Evolutionary conservation across 2,888 invertebrate genomes (phyloP), one percentile per base, ranked within the genome.

Genomic region (Eubasilissa splendida): DNA sequence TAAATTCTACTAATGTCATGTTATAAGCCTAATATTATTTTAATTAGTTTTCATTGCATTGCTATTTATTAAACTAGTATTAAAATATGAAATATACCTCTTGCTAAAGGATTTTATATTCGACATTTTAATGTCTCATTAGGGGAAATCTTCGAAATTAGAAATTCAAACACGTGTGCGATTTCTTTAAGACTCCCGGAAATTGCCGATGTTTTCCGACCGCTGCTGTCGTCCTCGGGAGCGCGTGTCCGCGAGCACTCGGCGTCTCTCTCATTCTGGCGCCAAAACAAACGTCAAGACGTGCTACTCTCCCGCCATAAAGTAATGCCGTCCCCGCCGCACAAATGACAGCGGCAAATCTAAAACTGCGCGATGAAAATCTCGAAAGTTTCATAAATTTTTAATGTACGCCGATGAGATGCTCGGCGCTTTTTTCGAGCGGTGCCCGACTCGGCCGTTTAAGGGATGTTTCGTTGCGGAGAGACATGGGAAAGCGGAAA

Each of bases 221-320:
- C 33, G 56, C 71, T 11, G 33, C 56, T 12, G 71, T 56, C 71
- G 50, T 9, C 58, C n/a, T 58, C 58, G 58, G 22, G 74, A 74
- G 22, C 58, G 58, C 14, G 42, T 22, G 56, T 66, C 77, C 68
- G 71, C n/a, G 70, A 60, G 66, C 76, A 77, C 33, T 66, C 53
- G 65, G 52, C 54, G 56, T 60, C 74, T 60, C 58, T 82, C 82
- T 75, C 79, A 75, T 79, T 79, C 79, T 68, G 78, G 79, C 81
- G 79, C 81, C 81, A 83, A 83, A 83, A 83, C 83, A 83, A 83
- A 83, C 68, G 74, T 22, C 76, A 77, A 77, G 77, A 80, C 73
- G 60, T 74, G 77, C 70, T 73, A 71, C 79, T 63, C 79, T 73
- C 54, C 71, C 66, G 70, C 77, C 77, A 70, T 59, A 66, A 60